Evolutionary conservation across 2,888 invertebrate species (phyloP), one percentile per base, ranked within the genome.

Genomic region (Cynaeus angustus): DNA sequence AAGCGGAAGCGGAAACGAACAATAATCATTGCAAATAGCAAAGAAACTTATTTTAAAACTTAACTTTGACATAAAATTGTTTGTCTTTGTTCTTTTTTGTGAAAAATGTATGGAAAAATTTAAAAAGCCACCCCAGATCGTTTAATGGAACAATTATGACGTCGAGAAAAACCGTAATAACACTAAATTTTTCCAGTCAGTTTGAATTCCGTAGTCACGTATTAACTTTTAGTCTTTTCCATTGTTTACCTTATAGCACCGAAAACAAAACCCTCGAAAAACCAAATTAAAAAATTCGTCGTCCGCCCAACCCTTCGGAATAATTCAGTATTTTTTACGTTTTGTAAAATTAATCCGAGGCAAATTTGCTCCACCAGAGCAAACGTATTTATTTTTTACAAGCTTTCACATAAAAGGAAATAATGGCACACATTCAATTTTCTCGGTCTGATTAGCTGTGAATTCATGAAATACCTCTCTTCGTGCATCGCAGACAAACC

Each of bases 341-440:
- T 58, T 50, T 12, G 38, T 48, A 61, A 45, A 37, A 61, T 61
- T 61, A 61, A 61, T 61, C 61, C 48, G 26, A 21, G 26, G 12
- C 38, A 26, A 30, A 55, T 62, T 56, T 45, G 30, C 30, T 38
- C n/a, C 61, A 46, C 37, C 10, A 45, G 46, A 28, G 37, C 21
- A 53, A 53, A 53, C 62, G 55, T 62, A 68, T 68, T 52, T 68
- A 68, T 59, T 62, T 68, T 62, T 68, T 65, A 61, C 62, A 62
- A 55, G 46, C 62, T 28, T 38, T 62, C 68, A 68, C 59, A 68
- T 68, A 67, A 53, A 68, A 62, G 45, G 52, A 68, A 53, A 68
- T 68, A 58, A 56, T 68, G 58, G 61, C 61, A 61, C 64, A 68
- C 64, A 64, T 68, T 58, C 68, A 68, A 64, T 64, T 64, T 58